Evolutionary conservation across 2,888 invertebrate species (phyloP).

Genomic region (Lasiommata megera): DNA sequence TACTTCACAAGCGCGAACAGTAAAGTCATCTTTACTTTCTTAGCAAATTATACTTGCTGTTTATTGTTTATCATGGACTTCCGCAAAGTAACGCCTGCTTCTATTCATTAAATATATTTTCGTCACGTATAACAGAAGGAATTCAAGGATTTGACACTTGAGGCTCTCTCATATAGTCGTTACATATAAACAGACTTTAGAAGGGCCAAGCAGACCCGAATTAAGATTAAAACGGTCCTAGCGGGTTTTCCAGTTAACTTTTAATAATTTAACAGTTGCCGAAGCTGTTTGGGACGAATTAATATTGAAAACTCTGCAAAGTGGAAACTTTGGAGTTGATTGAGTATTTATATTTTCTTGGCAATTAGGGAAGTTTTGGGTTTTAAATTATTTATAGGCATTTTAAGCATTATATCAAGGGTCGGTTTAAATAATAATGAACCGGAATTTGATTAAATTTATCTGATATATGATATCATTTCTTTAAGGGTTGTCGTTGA

Average conservation of each 20-base stretch:
- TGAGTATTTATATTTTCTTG: constrained; percentile 8
- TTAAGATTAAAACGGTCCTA: constrained; percentile 15
- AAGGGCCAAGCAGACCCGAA: constrained; percentile 16
- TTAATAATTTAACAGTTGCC: constrained; percentile 21
- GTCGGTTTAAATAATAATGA: neutral
- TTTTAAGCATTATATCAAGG: neutral
- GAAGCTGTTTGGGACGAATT: constrained; percentile 14
- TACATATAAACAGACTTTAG: neutral
- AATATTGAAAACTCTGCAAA: constrained; percentile 1
- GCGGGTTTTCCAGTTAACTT: constrained; percentile 20
- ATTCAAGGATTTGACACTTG: too few relatives aligned
- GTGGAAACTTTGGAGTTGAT: neutral
- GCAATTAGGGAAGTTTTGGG: constrained; percentile 3
- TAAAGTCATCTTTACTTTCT: too few relatives aligned
- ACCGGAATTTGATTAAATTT: too few relatives aligned
- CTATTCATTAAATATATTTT: too few relatives aligned
- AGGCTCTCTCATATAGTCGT: neutral
- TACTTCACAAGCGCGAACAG: too few relatives aligned
- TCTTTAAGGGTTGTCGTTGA: too few relatives aligned
- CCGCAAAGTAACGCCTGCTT: too few relatives aligned
- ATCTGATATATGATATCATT: too few relatives aligned
- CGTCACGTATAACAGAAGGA: too few relatives aligned
- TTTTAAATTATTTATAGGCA: neutral
- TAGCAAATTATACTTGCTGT: too few relatives aligned
- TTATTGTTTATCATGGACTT: too few relatives aligned